These are phyloP conservation scores for Distichodus sexfasciatus DNA, from an alignment of 2,797 vertebrate species.

Conservation along the genomic window DNA sequence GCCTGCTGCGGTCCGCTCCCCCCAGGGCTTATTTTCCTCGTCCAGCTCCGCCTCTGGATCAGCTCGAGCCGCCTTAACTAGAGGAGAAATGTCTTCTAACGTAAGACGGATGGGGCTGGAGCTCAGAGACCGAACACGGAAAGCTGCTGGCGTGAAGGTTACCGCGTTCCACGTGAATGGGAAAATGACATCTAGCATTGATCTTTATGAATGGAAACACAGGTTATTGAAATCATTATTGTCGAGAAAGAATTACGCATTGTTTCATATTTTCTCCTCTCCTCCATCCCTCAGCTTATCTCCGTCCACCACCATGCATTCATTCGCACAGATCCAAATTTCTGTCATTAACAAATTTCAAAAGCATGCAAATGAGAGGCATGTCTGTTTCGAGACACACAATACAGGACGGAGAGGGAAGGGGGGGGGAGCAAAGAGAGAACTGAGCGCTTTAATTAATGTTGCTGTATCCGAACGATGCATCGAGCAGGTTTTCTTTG, in stretches of 20 bases:
- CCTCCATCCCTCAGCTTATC: constrained; percentile 20
- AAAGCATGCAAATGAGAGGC: constrained; percentile 39
- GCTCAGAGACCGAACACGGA: constrained; percentile 2
- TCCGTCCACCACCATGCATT: constrained; percentile 7
- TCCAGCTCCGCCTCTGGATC: constrained; percentile 31
- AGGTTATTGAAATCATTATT: neutral
- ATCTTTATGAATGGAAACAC: neutral
- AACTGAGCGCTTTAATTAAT: constrained; percentile 6
- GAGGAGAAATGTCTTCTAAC: constrained; percentile 21
- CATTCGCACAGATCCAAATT: constrained; percentile 10
- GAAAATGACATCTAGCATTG: neutral
- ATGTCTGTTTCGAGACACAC: neutral
- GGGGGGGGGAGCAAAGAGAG: too few relatives aligned
- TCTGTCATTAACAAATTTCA: constrained; percentile 34
- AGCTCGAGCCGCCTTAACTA: neutral
- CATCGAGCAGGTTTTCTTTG: constrained; percentile 27
- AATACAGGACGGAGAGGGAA: neutral
- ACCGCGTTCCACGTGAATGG: neutral
- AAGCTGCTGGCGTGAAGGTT: neutral
- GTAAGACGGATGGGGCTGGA: constrained; percentile 1
- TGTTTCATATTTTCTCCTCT: neutral
- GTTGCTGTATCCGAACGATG: constrained; percentile 11
- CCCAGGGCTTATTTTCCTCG: constrained; percentile 55
- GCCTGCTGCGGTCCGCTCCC: constrained; percentile 12
- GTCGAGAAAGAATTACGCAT: neutral